Conservation (phyloP, 2,113 vertebrate genomes). For the Silurus asotus region DNA sequence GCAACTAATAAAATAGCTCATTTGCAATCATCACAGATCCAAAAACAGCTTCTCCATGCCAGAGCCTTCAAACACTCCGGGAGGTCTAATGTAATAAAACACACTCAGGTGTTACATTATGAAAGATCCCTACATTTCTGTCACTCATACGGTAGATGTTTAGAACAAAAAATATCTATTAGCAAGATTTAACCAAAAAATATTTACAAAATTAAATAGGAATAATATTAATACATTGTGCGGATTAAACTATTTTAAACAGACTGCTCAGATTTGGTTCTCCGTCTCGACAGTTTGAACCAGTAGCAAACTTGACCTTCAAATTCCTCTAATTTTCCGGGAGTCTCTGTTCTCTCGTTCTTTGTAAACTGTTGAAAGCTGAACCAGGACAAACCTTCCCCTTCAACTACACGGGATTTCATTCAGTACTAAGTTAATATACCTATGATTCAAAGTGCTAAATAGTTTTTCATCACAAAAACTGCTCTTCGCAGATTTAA, state of each 20-base stretch:
- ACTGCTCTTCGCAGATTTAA: background rate
- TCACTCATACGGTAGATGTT: background rate
- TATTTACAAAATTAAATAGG: background rate
- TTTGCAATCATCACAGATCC: too few species aligned
- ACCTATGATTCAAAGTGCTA: background rate
- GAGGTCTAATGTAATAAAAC: too few species aligned
- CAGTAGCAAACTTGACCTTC: background rate
- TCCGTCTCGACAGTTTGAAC: too few species aligned
- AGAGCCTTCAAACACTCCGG: too few species aligned
- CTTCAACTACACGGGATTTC: background rate
- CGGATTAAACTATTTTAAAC: background rate
- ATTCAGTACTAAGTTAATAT: background rate
- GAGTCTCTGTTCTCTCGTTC: background rate
- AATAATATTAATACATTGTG: background rate
- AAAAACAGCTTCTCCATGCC: too few species aligned
- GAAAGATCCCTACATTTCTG: background rate
- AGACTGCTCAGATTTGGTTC: too few species aligned
- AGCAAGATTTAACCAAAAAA: background rate
- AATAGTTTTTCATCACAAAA: background rate
- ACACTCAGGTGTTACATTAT: too few species aligned
- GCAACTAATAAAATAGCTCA: too few species aligned
- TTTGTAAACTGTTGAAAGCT: background rate
- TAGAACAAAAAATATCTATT: background rate
- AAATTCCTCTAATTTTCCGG: background rate
- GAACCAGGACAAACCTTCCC: background rate